Conservation (phyloP, 2,113 vertebrate genomes). For the Tachysurus vachellii region DNA sequence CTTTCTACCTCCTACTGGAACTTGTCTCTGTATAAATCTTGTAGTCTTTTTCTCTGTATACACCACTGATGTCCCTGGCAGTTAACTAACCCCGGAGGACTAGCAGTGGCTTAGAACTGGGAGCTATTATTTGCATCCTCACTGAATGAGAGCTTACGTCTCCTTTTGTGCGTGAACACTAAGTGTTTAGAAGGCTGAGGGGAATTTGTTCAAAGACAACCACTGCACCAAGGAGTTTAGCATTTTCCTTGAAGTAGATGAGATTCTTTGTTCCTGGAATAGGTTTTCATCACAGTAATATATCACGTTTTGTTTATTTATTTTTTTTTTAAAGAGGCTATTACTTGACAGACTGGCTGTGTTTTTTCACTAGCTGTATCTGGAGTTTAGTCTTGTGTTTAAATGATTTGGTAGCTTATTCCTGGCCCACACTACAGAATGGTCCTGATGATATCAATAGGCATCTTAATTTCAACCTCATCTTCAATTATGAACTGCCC, state of each 20-base stretch:
- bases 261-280: neutral
- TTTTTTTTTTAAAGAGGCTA: no score
- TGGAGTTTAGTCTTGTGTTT: constrained; percentile 28
- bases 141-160: constrained; percentile 27
- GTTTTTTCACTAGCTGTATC: neutral
- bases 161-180: constrained; percentile 29
- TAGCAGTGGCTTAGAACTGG: constrained; percentile 28
- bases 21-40: constrained; percentile 25
- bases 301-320: no score
- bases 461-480: no score
- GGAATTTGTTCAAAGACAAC: constrained; percentile 27
- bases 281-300: neutral
- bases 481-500: no score
- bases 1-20: constrained; percentile 16
- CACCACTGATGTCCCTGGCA: constrained; percentile 20
- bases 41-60: constrained; percentile 20
- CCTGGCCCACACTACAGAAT: neutral
- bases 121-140: constrained; percentile 18
- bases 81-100: constrained; percentile 34
- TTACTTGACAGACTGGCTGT: neutral
- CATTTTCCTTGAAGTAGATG: neutral
- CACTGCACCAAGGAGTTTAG: neutral
- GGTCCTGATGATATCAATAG: neutral
- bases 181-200: constrained; percentile 31
- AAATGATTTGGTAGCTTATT: neutral